Conservation (phyloP, 2,113 vertebrate genomes). For the Lagopus muta region DNA sequence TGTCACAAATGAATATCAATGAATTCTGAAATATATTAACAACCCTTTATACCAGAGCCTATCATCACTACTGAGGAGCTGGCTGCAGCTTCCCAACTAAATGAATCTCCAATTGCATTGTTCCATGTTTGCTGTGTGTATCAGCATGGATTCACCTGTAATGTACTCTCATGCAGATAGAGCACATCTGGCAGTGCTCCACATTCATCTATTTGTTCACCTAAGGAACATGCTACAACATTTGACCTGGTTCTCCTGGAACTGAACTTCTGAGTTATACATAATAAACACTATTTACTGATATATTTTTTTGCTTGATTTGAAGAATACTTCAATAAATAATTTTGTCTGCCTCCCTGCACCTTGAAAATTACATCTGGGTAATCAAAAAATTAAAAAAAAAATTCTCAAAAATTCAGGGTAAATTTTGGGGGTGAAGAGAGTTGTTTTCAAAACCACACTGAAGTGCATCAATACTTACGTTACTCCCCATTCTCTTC, state of each 20-base stretch:
- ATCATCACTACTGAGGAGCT: not conserved
- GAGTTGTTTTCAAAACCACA: not conserved
- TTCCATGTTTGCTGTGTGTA: not conserved
- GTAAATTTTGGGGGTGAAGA: not conserved
- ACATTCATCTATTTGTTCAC: not conserved
- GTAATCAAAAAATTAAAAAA: not conserved
- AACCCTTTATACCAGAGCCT: not conserved
- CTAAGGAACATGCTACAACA: not conserved
- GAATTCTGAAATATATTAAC: not conserved
- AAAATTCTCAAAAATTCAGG: not conserved
- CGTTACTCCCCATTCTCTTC: not conserved
- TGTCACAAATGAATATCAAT: not conserved
- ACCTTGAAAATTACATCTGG: not conserved
- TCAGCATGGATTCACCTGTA: not conserved
- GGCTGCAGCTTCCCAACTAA: not conserved
- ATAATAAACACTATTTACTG: not conserved
- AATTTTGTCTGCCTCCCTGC: not conserved
- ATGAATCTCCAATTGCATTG: not conserved
- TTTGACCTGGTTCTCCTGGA: not conserved
- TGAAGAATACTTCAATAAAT: not conserved
- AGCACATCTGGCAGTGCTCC: not conserved
- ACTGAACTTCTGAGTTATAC: not conserved
- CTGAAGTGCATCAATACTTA: no score
- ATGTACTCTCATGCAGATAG: not conserved
- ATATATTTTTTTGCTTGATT: not conserved